These are phyloP conservation scores for Pararge aegeria DNA, from an alignment of 1,140 invertebrate species.

Conservation along the genomic window DNA sequence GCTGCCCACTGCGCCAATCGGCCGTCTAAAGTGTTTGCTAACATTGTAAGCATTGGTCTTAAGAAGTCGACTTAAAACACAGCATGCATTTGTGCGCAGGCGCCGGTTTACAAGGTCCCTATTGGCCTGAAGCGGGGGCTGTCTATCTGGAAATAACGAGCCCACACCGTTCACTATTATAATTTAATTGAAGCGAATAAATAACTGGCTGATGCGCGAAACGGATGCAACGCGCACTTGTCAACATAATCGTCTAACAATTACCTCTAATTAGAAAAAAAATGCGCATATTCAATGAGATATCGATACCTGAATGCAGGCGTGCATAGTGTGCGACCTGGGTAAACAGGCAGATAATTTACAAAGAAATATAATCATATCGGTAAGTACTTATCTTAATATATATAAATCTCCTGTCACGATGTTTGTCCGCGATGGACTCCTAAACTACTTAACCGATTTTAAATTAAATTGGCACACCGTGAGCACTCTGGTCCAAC, in stretches of 20 bases:
- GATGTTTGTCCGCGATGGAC: no score
- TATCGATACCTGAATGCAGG: neutral
- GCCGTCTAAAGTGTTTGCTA: no score
- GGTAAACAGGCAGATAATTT: no score
- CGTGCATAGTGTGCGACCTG: no score
- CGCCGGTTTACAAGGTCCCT: conserved; percentile 64
- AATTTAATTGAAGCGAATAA: conserved; percentile 55
- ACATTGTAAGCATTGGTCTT: conserved; percentile 37
- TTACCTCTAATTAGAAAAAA: neutral
- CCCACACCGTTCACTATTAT: conserved; percentile 51
- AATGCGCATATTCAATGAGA: conserved; percentile 4
- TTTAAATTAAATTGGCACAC: no score
- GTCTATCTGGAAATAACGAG: conserved; percentile 64
- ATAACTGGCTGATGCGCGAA: conserved; percentile 44
- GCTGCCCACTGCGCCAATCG: no score
- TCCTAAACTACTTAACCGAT: no score
- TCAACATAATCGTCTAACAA: conserved; percentile 11
- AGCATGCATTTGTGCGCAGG: conserved; percentile 65
- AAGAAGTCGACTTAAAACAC: conserved; percentile 39
- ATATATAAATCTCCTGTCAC: no score
- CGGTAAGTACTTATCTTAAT: no score
- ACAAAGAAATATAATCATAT: no score
- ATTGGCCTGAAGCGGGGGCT: conserved; percentile 63
- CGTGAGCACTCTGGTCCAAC: no score
- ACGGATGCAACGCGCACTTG: conserved; percentile 33